Base-by-base conservation (phyloP, 2,797 vertebrate species). In the Siniperca scherzeri region DNA sequence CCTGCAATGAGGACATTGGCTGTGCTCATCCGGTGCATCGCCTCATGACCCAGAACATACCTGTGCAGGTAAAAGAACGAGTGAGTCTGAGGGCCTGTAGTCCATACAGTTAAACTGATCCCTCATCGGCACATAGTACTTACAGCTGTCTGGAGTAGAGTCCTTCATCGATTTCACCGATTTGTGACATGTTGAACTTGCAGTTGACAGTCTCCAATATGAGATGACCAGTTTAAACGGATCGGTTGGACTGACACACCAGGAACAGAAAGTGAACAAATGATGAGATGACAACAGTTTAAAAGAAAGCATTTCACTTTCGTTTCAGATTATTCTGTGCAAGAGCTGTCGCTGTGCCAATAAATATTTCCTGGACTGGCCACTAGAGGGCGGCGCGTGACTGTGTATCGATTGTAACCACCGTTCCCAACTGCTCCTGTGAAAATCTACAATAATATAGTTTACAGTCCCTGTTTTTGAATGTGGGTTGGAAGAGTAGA, bases 61-160 rank as follows among this genome's bases (percentile, higher is more conserved):
- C 98, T 99, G 91, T 25, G 21, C 48, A 80, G 21, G 71, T 50
- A 0, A 53, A 14, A 73, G 2, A 44, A 55, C 11, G 48, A 4
- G 64, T 14, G 14, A 13, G 25, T 27, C 7, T 10, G 1, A 22
- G 8, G 17, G 0, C 6, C 12, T 21, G 2, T 10, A 0, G 13
- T 14, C 0, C 7, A 0, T 1, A 14, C 8, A 22, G 10, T 7
- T 3, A 9, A 1, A 17, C 5, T 0, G 4, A 3, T 0, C 7
- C 12, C 6, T 2, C 2, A 0, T 3, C 2, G 3, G 50, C 17
- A 48, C 46, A 17, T 16, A 10, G 1, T 88, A 94, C 97, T 96
- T 86, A 98, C 97, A 97, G 94, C 65, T 98, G 97, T 62, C 97
- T 94, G 1, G 97, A 98, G 86, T 98, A 98, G 7, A 95, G 87